phyloP scores from a whole-genome alignment of 2,113 vertebrate species.

The Ia io region DNA sequence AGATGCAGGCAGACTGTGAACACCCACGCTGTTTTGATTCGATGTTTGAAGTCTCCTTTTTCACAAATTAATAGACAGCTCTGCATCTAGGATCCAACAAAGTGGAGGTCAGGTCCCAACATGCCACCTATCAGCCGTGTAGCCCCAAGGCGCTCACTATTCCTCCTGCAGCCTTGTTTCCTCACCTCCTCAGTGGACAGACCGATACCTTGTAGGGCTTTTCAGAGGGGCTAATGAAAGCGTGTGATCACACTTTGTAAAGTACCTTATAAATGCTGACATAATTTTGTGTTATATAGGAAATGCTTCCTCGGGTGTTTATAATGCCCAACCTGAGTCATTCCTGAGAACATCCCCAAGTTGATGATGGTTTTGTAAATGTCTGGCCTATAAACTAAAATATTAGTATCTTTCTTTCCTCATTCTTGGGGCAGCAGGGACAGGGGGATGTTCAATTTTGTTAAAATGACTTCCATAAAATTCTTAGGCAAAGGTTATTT shows the following conservation, averaged over 20 bases:
- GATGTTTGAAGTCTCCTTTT: background rate
- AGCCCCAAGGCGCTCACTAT: background rate
- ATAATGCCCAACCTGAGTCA: background rate
- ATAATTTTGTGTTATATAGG: background rate
- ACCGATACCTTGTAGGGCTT: background rate
- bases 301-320: background rate
- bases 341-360: background rate
- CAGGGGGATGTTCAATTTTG: background rate
- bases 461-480: background rate
- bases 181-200: background rate
- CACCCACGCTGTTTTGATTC: background rate
- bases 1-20: background rate
- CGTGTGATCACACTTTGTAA: background rate
- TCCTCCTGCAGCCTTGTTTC: background rate
- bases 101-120: background rate
- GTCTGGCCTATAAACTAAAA: background rate
- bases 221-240: background rate
- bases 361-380: background rate
- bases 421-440: background rate
- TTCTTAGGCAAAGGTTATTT: background rate
- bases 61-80: background rate
- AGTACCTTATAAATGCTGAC: background rate
- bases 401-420: background rate
- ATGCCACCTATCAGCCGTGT: background rate
- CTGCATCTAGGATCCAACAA: background rate